These are phyloP conservation scores for Zelleria hepariella DNA, from an alignment of 2,888 invertebrate species.

Conservation along the genomic window DNA sequence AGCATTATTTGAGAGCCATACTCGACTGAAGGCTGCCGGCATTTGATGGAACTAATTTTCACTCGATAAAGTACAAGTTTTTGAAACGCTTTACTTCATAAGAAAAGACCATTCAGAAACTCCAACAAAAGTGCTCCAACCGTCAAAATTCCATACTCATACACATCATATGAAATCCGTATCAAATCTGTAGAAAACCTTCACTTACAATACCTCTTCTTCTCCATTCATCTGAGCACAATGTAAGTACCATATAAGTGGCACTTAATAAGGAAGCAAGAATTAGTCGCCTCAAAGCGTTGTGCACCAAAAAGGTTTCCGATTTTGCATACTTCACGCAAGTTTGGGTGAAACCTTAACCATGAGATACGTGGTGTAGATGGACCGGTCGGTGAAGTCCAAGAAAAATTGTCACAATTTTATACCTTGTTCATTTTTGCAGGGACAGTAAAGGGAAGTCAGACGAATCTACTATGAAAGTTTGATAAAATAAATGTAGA, in stretches of 20 bases:
- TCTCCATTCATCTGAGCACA: constrained; percentile 10
- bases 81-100: background rate
- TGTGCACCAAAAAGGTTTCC: background rate
- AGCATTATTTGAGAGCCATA: too few relatives aligned
- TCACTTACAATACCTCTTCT: background rate
- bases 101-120: background rate
- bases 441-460: too few relatives aligned
- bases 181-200: constrained; percentile 1
- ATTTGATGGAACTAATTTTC: too few relatives aligned
- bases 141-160: background rate
- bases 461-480: too few relatives aligned
- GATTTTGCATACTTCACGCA: constrained; percentile 16
- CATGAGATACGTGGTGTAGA: constrained; percentile 8
- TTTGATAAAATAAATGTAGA: too few relatives aligned
- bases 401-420: too few relatives aligned
- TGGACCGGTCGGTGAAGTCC: too few relatives aligned
- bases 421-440: too few relatives aligned
- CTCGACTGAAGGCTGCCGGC: too few relatives aligned
- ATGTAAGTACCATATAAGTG: constrained; percentile 17
- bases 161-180: background rate
- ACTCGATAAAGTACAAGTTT: too few relatives aligned
- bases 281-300: constrained; percentile 29
- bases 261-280: constrained; percentile 44
- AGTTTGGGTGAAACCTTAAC: constrained; percentile 37
- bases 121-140: background rate